Evolutionary conservation across 2,797 vertebrate species (phyloP).

Genomic region (Neosilurus hyrtlii): DNA sequence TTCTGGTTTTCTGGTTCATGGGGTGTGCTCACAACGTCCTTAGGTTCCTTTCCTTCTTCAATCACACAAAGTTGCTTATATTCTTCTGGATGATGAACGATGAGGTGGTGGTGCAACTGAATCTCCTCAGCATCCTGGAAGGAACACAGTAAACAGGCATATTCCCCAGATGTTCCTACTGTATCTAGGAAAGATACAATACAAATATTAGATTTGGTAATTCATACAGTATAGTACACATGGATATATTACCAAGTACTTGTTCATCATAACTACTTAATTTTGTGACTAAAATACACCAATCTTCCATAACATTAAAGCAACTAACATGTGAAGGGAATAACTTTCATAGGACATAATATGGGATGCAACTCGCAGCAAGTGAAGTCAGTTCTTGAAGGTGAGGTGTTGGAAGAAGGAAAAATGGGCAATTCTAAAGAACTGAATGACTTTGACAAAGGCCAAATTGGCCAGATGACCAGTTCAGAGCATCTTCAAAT

Average conservation of each 20-base stretch:
- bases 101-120: constrained; percentile 42
- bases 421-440: too few species aligned
- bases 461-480: too few species aligned
- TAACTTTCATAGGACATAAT: too few species aligned
- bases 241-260: neutral
- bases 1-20: constrained; percentile 18
- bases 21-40: neutral
- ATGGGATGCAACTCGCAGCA: too few species aligned
- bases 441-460: too few species aligned
- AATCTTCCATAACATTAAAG: neutral
- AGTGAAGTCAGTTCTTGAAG: too few species aligned
- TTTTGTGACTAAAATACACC: neutral
- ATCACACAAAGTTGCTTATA: constrained; percentile 18
- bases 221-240: neutral
- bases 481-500: too few species aligned
- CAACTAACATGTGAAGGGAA: too few species aligned
- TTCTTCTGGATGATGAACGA: constrained; percentile 43
- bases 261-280: neutral
- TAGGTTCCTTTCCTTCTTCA: constrained; percentile 2
- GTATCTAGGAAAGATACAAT: constrained; percentile 15
- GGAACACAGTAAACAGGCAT: constrained; percentile 42
- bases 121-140: constrained; percentile 37
- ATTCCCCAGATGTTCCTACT: constrained; percentile 10
- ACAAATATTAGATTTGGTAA: neutral
- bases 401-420: too few species aligned